Conservation (phyloP, 2,113 vertebrate species). For the Thunnus maccoyii region DNA sequence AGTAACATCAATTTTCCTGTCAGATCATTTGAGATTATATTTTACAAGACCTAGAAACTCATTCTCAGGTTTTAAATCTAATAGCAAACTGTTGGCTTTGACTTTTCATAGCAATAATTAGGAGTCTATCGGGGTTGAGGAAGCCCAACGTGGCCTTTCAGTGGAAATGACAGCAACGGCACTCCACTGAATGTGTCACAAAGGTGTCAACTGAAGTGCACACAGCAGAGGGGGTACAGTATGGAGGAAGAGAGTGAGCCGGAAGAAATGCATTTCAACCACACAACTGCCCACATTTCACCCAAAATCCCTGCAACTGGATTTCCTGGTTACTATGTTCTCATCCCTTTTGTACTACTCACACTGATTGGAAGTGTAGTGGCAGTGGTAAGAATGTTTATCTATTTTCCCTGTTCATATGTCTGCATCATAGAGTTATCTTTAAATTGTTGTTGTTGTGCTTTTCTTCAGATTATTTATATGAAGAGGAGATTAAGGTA, state of each 20-base stretch:
- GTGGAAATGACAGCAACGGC: conserved; percentile 16
- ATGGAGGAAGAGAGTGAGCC: background rate
- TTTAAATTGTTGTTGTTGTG: background rate
- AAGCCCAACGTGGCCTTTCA: conserved; percentile 5
- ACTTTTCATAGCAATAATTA: background rate
- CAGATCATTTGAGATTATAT: background rate
- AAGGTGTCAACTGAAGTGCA: conserved; percentile 48
- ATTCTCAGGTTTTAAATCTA: background rate
- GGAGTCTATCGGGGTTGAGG: background rate
- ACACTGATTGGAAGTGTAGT: conserved; percentile 44
- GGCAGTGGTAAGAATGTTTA: conserved; percentile 60
- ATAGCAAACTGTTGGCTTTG: background rate
- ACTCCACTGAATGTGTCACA: conserved; percentile 59
- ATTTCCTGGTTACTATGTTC: conserved; percentile 45
- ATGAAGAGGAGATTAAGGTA: conserved; percentile 62
- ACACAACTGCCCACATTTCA: conserved; percentile 52
- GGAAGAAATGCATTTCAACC: conserved; percentile 50
- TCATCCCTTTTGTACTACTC: conserved; percentile 43
- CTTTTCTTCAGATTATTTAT: conserved; percentile 58
- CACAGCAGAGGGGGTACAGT: background rate
- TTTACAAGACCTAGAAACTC: background rate
- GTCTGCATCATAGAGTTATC: background rate
- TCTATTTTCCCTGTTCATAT: background rate
- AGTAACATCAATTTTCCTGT: background rate
- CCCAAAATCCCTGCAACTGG: background rate